A percentile compares a stretch with the other conserved stretches of the same genome.
Evolutionary conservation across 2,113 vertebrate species (phyloP).

Genomic region (Fregetta grallaria): DNA sequence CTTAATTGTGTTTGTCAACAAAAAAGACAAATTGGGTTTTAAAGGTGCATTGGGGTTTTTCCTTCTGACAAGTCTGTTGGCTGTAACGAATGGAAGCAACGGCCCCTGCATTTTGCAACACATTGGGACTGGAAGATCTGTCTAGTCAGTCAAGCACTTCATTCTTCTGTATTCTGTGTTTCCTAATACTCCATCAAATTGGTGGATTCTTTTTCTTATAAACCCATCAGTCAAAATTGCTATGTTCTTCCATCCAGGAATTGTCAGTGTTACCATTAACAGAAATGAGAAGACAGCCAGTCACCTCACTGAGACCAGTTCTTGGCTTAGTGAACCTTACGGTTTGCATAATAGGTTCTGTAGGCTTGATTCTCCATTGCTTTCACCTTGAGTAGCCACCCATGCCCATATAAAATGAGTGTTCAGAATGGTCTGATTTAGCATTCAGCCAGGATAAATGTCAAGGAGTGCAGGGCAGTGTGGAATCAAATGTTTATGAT

Average conservation of each 20-base stretch:
- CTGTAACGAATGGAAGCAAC: not conserved
- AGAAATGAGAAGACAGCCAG: not conserved
- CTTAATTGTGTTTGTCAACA: constrained; percentile 13
- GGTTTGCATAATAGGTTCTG: not conserved
- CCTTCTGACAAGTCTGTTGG: not conserved
- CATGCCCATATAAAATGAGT: not conserved
- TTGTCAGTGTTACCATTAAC: not conserved
- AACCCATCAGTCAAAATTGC: not conserved
- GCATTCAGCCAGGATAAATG: not conserved
- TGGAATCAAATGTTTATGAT: not conserved
- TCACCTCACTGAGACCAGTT: not conserved
- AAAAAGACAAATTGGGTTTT: not conserved
- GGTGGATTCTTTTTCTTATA: not conserved
- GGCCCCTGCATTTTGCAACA: not conserved
- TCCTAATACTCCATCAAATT: not conserved
- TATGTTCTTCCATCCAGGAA: not conserved
- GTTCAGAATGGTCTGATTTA: not conserved
- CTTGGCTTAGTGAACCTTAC: not conserved
- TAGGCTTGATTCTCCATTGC: not conserved
- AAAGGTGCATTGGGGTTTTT: not conserved
- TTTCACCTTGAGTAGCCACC: not conserved
- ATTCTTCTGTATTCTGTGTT: not conserved
- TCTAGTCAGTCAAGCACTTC: not conserved
- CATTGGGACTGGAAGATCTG: not conserved
- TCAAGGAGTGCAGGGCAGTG: not conserved